Evolutionary conservation across 2,797 vertebrate genomes (phyloP).

Genomic region (Philypnodon macrostomus): DNA sequence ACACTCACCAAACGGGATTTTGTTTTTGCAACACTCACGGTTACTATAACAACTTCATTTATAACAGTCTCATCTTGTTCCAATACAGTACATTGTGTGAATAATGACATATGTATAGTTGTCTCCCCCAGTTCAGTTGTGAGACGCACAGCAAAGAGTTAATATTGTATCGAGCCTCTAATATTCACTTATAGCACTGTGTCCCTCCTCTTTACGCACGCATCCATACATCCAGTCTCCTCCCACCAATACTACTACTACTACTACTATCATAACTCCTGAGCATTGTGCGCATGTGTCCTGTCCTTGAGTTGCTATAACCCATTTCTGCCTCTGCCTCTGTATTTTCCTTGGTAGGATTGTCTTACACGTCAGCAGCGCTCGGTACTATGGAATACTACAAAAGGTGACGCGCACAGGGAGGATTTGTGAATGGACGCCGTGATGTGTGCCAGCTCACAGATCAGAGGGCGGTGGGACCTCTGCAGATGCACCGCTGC

Average conservation of each 20-base stretch:
- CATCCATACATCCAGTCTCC: conserved; percentile 19
- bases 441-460: conserved; percentile 79
- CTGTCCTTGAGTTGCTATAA: conserved; percentile 69
- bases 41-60: no score
- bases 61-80: no score
- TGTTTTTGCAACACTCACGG: no score
- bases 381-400: conserved; percentile 66
- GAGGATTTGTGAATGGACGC: conserved; percentile 85
- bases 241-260: conserved; percentile 19
- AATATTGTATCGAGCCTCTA: conserved; percentile 6
- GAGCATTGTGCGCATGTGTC: conserved; percentile 70
- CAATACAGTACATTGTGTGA: conserved; percentile 10
- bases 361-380: conserved; percentile 68
- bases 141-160: conserved; percentile 23
- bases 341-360: conserved; percentile 61
- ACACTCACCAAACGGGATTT: no score
- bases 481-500: conserved; percentile 77
- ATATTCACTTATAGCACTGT: conserved; percentile 55
- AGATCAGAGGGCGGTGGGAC: conserved; percentile 76
- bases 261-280: conserved; percentile 42
- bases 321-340: conserved; percentile 51
- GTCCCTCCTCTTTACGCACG: conserved; percentile 16
- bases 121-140: conserved; percentile 2
- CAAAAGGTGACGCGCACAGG: conserved; percentile 73
- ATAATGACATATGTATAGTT: neutral